Evolutionary conservation across 1,140 invertebrate genomes (phyloP), one percentile per base, ranked within the genome.

Genomic region (Physella acuta): DNA sequence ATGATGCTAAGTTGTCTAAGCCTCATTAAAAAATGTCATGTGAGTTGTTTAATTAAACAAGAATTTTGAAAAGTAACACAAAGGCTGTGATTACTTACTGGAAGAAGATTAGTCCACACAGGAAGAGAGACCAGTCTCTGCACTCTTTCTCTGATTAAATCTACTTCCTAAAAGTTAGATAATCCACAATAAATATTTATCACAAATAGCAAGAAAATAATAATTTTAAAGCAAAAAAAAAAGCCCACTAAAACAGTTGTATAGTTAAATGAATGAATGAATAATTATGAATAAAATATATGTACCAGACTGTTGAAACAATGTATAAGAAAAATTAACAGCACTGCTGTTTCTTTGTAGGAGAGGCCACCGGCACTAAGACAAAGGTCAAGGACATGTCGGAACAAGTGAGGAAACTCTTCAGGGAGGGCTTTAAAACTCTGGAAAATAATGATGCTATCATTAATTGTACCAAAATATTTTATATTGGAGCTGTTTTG

Each of bases 271-370:
- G n/a, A n/a, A n/a, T n/a, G n/a, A 55, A 55, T 8, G 11, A 55
- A 55, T 26, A 55, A 37, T 31, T 31, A 34, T 39, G n/a, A 36
- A 58, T 28, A 3, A 37, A 16, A 2, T 52, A 55, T 59, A 77
- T 83, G 75, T 73, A 87, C 87, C 75, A 90, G 78, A 75, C 94
- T 97, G 78, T 97, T 98, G 74, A 99, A 97, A 81, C 94, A 95
- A 82, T 98, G 94, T 82, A 95, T 96, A 0, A 99, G 85, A 83
- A 99, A 98, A 16, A 97, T 88, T 3, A 99, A 87, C 37, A 99
- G 78, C 0, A 91, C 89, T 0, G 92, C 95, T 80, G 96, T 92
- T 84, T 99, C 95, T 52, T 89, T 88, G 69, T 94, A 87, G 26
- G 88, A 85, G 24, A 81, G n/a, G 8, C 60, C 71, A 39, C 85